These are phyloP conservation scores for Zelleria hepariella DNA, from an alignment of 2,888 invertebrate genomes.

Conservation along the genomic window DNA sequence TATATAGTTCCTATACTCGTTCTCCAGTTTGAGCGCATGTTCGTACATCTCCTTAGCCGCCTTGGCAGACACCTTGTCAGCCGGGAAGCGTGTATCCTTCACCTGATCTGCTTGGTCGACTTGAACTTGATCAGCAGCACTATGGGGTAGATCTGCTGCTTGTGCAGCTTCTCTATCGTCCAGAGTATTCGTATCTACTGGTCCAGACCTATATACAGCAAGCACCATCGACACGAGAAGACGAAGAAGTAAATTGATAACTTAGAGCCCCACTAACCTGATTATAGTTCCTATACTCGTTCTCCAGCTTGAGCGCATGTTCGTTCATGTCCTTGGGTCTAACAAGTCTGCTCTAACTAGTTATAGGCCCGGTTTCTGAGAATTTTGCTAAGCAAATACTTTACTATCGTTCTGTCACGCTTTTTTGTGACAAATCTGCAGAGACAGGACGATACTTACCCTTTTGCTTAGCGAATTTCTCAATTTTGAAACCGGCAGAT, in stretches of 20 bases:
- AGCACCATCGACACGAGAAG: no score
- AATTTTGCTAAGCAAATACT: no score
- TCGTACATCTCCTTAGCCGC: slow-evolving; percentile 98
- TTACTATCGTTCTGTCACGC: no score
- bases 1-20: slow-evolving; percentile 92
- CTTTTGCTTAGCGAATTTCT: no score
- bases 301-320: slow-evolving; percentile 91
- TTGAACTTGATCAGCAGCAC: slow-evolving; percentile 96
- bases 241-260: no score
- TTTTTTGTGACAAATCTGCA: no score
- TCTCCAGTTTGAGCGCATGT: slow-evolving; percentile 91
- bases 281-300: slow-evolving; percentile 92
- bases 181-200: no score
- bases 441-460: no score
- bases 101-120: slow-evolving; percentile 95
- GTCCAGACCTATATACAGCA: no score
- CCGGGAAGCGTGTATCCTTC: slow-evolving; percentile 89
- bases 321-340: slow-evolving; percentile 98
- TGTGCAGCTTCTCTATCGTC: slow-evolving; percentile 92
- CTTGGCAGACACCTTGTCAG: slow-evolving; percentile 94
- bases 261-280: slow-evolving; percentile 84
- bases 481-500: no score
- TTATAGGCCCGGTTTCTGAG: no score
- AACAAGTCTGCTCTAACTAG: no score
- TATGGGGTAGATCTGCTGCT: slow-evolving; percentile 95